Conservation (phyloP, 2,888 invertebrate species). For the Spatulosminthurus flaviceps region DNA sequence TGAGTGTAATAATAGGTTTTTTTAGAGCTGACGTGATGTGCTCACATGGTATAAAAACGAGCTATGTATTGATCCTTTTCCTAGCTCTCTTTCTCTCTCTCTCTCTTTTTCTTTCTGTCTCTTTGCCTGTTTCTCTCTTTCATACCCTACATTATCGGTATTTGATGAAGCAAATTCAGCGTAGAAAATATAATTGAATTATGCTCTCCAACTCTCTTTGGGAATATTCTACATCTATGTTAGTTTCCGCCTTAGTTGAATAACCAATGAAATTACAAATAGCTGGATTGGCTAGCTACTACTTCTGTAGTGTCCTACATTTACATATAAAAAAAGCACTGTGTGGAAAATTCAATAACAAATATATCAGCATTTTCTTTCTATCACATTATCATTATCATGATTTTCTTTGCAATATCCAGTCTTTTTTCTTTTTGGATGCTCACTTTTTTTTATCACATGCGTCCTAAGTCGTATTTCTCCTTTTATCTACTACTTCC, state of each 20-base stretch:
- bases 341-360: not conserved
- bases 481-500: too few species aligned
- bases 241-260: not conserved
- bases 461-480: too few species aligned
- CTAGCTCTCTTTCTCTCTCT: not conserved
- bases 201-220: conserved; percentile 6
- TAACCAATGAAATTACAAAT: not conserved
- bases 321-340: too few species aligned
- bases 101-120: not conserved
- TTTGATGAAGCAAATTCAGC: conserved; percentile 2
- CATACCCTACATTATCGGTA: not conserved
- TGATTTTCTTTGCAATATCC: not conserved
- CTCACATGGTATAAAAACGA: conserved; percentile 3
- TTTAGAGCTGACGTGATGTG: not conserved
- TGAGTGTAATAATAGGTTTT: conserved; percentile 10
- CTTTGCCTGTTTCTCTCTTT: not conserved
- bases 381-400: conserved; percentile 14
- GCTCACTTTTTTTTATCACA: too few species aligned
- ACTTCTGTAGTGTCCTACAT: too few species aligned
- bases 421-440: not conserved
- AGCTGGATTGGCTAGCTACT: not conserved
- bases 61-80: not conserved
- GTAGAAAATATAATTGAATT: not conserved
- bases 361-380: not conserved
- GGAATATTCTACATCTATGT: not conserved